These are phyloP conservation scores for Apamea epomidion DNA, from an alignment of 2,888 invertebrate genomes.

Conservation along the genomic window DNA sequence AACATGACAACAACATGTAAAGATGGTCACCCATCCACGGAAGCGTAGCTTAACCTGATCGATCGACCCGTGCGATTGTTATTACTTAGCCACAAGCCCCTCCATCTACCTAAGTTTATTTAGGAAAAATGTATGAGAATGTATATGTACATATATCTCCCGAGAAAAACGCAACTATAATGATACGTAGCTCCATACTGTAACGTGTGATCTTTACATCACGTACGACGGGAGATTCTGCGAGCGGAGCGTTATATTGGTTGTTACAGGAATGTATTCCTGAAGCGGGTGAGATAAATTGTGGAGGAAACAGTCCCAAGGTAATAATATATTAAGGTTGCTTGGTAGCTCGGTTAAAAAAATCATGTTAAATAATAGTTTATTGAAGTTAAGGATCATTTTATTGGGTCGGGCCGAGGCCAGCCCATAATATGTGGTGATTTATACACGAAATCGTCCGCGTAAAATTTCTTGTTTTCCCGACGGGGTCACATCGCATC, in stretches of 20 bases:
- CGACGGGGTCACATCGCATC: too few relatives aligned
- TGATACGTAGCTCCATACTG: background rate
- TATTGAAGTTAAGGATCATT: background rate
- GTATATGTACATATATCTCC: background rate
- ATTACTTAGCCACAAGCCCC: too few relatives aligned
- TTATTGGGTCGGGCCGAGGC: background rate
- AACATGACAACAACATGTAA: too few relatives aligned
- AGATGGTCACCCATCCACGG: too few relatives aligned
- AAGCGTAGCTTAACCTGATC: too few relatives aligned
- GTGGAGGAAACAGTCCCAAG: background rate
- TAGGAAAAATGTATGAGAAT: background rate
- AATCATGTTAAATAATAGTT: conserved; percentile 4
- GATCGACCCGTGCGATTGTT: too few relatives aligned
- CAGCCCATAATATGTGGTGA: too few relatives aligned
- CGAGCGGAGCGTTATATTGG: conserved; percentile 24
- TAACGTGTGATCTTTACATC: conserved; percentile 10
- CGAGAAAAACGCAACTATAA: background rate
- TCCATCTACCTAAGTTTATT: background rate
- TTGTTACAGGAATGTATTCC: background rate
- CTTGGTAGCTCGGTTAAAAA: background rate
- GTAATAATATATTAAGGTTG: background rate
- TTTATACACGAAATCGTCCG: background rate
- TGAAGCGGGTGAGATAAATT: conserved; percentile 28
- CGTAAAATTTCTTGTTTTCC: too few relatives aligned
- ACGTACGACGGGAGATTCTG: background rate